Evolutionary conservation across 1,140 invertebrate genomes (phyloP).

Genomic region (Sinella curviseta): DNA sequence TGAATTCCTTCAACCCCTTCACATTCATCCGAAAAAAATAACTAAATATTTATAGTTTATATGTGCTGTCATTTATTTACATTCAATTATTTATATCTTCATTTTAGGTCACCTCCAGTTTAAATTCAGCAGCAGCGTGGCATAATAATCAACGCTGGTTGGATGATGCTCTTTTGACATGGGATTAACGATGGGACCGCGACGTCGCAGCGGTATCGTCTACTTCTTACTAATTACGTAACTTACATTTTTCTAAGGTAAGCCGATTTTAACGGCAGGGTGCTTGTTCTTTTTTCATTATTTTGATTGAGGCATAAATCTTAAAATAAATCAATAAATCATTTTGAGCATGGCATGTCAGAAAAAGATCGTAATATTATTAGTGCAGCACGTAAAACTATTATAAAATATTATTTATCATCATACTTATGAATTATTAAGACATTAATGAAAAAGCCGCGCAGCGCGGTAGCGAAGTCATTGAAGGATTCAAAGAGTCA

Average conservation of each 20-base stretch:
- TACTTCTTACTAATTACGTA: not conserved
- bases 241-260: not conserved
- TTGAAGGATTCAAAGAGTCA: too few species aligned
- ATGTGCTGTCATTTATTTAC: not conserved
- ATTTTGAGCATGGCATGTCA: not conserved
- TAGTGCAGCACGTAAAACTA: too few species aligned
- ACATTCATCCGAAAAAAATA: too few species aligned
- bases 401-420: too few species aligned
- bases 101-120: not conserved
- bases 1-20: too few species aligned
- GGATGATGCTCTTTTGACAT: not conserved
- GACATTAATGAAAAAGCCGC: too few species aligned
- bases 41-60: too few species aligned
- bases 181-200: slow-evolving; percentile 8
- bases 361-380: not conserved
- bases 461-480: too few species aligned
- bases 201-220: not conserved
- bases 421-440: too few species aligned
- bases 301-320: too few species aligned
- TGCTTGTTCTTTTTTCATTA: too few species aligned
- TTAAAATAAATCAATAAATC: not conserved
- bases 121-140: not conserved
- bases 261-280: not conserved
- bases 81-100: not conserved
- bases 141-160: not conserved